phyloP scores from a whole-genome alignment of 2,797 vertebrate genomes.

The Chelidonichthys spinosus region DNA sequence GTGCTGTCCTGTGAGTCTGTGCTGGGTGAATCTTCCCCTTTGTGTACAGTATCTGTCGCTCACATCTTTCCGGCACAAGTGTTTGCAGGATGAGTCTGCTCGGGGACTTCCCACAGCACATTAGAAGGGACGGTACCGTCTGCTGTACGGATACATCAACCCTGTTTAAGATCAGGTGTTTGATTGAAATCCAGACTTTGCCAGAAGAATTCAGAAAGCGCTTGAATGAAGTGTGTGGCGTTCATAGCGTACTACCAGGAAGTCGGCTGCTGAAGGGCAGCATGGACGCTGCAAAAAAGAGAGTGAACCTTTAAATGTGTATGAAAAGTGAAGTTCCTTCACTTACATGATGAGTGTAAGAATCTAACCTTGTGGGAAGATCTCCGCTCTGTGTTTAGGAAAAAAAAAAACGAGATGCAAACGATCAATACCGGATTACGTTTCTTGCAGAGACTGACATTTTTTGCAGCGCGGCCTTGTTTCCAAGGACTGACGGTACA shows the following conservation, averaged over 20 bases:
- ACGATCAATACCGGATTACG: constrained; percentile 39
- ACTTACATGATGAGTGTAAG: background rate
- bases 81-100: constrained; percentile 34
- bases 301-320: background rate
- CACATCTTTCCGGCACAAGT: constrained; percentile 36
- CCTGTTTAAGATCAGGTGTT: constrained; percentile 10
- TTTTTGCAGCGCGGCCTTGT: constrained; percentile 36
- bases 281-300: constrained; percentile 34
- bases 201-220: constrained; percentile 7
- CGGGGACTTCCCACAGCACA: constrained; percentile 32
- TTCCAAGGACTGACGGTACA: constrained; percentile 41
- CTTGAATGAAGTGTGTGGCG: constrained; percentile 16
- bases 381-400: constrained; percentile 6
- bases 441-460: constrained; percentile 30
- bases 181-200: constrained; percentile 26
- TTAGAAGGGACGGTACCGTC: constrained; percentile 43
- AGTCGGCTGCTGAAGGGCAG: constrained; percentile 56
- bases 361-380: constrained; percentile 10
- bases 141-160: constrained; percentile 1
- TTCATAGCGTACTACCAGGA: constrained; percentile 40
- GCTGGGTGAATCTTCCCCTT: constrained; percentile 21
- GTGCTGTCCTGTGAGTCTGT: constrained; percentile 28
- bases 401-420: constrained; percentile 14
- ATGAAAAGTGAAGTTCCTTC: background rate
- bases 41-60: constrained; percentile 22